Evolutionary conservation across 2,888 invertebrate species (phyloP).

Genomic region (Pseudolycoriella hygida): DNA sequence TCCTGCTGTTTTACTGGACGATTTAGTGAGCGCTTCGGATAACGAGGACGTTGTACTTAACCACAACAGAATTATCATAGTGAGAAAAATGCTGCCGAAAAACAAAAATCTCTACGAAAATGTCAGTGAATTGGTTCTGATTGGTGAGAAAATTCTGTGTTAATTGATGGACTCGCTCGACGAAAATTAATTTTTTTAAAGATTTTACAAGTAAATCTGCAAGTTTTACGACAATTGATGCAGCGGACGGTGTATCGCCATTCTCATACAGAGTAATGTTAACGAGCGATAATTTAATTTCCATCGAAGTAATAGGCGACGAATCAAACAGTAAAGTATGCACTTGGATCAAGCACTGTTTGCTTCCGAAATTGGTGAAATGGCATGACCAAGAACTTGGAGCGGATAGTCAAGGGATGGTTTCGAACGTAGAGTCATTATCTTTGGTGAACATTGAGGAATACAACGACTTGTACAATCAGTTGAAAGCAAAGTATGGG

Average conservation of each 20-base stretch:
- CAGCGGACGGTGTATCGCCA: too few species aligned
- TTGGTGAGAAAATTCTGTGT: too few species aligned
- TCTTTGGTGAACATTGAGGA: constrained; percentile 44
- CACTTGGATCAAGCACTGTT: constrained; percentile 19
- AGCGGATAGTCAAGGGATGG: constrained; percentile 39
- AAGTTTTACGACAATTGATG: background rate
- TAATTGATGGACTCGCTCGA: too few species aligned
- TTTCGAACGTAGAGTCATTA: constrained; percentile 36
- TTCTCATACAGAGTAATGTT: too few species aligned
- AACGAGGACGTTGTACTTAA: too few species aligned
- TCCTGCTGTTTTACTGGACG: background rate
- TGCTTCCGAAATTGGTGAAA: constrained; percentile 23
- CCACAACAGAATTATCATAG: too few species aligned
- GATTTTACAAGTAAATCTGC: background rate
- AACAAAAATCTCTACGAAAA: too few species aligned
- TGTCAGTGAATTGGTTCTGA: too few species aligned
- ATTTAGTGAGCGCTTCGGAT: background rate
- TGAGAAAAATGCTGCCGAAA: too few species aligned
- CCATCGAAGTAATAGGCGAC: background rate
- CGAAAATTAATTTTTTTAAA: background rate
- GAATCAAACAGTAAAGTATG: background rate
- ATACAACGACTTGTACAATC: constrained; percentile 53
- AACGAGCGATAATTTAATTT: background rate
- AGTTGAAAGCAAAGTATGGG: constrained; percentile 64
- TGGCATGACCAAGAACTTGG: constrained; percentile 26